These are phyloP conservation scores for Patella pellucida DNA, from an alignment of 2,888 invertebrate genomes.

Conservation along the genomic window DNA sequence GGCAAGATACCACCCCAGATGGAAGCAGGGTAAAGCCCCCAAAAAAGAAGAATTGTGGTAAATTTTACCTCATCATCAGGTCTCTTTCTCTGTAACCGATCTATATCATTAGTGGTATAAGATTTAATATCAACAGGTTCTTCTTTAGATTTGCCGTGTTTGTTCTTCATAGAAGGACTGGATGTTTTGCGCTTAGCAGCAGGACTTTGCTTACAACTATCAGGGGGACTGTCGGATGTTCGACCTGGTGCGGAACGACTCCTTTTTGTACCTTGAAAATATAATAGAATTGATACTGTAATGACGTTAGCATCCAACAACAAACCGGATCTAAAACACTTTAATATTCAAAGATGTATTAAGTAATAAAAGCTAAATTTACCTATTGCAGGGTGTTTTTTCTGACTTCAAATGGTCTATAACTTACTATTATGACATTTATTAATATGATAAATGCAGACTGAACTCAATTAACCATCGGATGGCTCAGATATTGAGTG, in stretches of 20 bases:
- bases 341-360: conserved; percentile 1
- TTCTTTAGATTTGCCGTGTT: conserved; percentile 56
- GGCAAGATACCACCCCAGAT: too few species aligned
- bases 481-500: too few species aligned
- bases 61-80: conserved; percentile 65
- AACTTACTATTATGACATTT: too few species aligned
- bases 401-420: too few species aligned
- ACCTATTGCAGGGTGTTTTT: too few species aligned
- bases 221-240: conserved; percentile 56
- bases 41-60: neutral
- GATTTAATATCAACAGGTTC: conserved; percentile 66
- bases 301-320: neutral
- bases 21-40: too few species aligned
- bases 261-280: conserved; percentile 51
- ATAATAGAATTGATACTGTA: neutral
- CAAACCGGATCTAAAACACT: neutral
- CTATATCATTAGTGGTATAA: conserved; percentile 74
- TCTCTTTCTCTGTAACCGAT: conserved; percentile 73
- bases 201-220: conserved; percentile 48
- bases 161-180: conserved; percentile 57
- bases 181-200: conserved; percentile 44
- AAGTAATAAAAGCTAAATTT: too few species aligned
- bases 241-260: conserved; percentile 68
- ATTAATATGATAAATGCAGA: neutral
- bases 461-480: too few species aligned